Conservation (phyloP, 2,113 vertebrate genomes). For the Connochaetes taurinus region DNA sequence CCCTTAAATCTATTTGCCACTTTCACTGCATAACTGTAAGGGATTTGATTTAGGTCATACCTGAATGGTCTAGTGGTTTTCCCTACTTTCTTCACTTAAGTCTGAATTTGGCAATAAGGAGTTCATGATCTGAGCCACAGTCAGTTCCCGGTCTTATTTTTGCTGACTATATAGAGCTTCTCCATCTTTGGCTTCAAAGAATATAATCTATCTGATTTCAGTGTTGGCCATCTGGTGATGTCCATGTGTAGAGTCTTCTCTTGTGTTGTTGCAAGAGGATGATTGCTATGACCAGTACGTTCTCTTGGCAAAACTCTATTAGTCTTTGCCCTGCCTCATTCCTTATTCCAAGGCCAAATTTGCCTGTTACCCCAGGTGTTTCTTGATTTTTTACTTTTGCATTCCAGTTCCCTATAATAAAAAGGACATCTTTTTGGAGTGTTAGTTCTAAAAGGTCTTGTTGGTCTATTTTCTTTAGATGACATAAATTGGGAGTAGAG, state of each 20-base stretch:
- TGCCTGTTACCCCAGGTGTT: not conserved
- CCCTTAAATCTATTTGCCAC: not conserved
- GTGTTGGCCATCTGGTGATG: not conserved
- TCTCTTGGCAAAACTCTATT: not conserved
- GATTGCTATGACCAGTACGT: not conserved
- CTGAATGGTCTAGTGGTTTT: not conserved
- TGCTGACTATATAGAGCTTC: not conserved
- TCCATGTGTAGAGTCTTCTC: not conserved
- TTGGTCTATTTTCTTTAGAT: not conserved
- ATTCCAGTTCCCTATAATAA: not conserved
- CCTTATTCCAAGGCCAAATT: not conserved
- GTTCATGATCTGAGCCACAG: not conserved
- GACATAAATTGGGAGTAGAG: not conserved
- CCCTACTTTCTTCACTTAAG: not conserved
- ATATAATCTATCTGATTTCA: not conserved
- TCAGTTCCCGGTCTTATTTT: accelerated
- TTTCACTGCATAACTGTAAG: not conserved
- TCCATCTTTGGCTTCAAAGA: not conserved
- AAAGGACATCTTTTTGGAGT: not conserved
- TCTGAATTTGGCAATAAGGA: not conserved
- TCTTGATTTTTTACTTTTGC: not conserved
- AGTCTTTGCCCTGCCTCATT: not conserved
- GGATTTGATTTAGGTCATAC: not conserved
- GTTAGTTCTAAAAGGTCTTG: not conserved
- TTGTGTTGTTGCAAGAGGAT: not conserved